A percentile compares a stretch with the other conserved stretches of the same genome.
Evolutionary conservation across 1,140 invertebrate species (phyloP).

Genomic region (Pemphigus obesinymphae): DNA sequence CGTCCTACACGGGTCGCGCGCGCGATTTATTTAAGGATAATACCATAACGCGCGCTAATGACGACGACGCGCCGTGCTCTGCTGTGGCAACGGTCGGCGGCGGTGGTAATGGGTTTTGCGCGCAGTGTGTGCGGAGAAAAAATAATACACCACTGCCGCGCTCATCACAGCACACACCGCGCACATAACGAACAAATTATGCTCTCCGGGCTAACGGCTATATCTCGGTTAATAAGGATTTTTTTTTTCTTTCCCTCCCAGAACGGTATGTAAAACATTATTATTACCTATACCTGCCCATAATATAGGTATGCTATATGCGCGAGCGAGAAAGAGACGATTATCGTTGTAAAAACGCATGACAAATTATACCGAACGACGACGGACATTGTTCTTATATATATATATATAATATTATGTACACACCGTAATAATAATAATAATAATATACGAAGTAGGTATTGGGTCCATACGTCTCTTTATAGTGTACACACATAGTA

Average conservation of each 20-base stretch:
- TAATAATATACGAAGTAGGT: background rate
- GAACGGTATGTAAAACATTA: constrained; percentile 25
- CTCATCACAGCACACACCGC: background rate
- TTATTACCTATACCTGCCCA: background rate
- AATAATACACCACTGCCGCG: constrained; percentile 17
- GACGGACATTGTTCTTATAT: background rate
- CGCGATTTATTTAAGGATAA: constrained; percentile 40
- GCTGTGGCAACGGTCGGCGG: background rate
- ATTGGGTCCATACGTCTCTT: background rate
- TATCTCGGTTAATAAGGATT: background rate
- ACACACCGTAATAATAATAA: background rate
- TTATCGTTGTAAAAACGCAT: background rate
- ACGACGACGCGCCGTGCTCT: background rate
- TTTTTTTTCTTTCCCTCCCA: background rate
- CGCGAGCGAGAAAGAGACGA: background rate
- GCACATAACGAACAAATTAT: constrained; percentile 28
- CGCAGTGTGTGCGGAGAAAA: background rate
- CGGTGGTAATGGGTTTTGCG: background rate
- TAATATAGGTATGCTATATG: no score
- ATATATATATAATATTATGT: background rate
- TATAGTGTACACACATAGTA: no score
- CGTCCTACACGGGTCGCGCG: constrained; percentile 8
- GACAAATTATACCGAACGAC: constrained; percentile 3
- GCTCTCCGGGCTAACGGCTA: background rate
- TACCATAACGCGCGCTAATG: constrained; percentile 37